Percentiles rank a stretch among this genome's conserved stretches.
phyloP scores from a whole-genome alignment of 2,888 invertebrate genomes.

The Pollenia amentaria region DNA sequence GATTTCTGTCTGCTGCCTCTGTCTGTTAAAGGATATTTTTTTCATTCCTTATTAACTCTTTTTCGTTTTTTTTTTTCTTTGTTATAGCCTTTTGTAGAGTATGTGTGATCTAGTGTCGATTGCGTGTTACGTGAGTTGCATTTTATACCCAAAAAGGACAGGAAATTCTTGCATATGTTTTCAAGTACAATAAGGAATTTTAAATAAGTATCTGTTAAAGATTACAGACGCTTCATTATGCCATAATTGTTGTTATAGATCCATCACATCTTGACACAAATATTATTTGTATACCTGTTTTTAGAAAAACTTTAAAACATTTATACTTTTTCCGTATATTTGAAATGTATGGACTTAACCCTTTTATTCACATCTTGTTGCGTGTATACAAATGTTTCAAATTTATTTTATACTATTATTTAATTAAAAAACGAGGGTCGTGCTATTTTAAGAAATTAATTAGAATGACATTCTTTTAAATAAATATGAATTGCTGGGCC shows the following conservation, averaged over 20 bases:
- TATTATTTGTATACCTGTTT: constrained; percentile 14
- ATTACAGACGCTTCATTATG: constrained; percentile 62
- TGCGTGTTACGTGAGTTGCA: constrained; percentile 73
- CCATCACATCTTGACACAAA: constrained; percentile 44
- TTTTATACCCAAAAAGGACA: constrained; percentile 60
- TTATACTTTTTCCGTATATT: neutral
- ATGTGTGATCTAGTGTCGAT: constrained; percentile 49
- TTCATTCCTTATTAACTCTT: constrained; percentile 64
- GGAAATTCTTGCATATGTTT: constrained; percentile 73
- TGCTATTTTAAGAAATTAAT: too few species aligned
- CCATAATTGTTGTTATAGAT: constrained; percentile 58
- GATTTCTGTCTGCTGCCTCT: constrained; percentile 68
- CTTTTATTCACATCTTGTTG: constrained; percentile 8
- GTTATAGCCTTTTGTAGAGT: constrained; percentile 31
- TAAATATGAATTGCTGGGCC: too few species aligned
- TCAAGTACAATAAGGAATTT: constrained; percentile 30
- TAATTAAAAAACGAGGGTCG: constrained; percentile 11
- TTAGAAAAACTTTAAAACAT: neutral
- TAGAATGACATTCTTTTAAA: too few species aligned
- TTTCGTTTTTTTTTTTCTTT: neutral
- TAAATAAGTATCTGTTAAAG: constrained; percentile 47
- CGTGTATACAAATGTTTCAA: neutral
- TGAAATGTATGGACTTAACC: neutral
- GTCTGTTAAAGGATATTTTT: constrained; percentile 60
- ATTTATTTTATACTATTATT: neutral